Percentiles rank a stretch among this genome's conserved stretches.
These are phyloP conservation scores for Orycteropus afer DNA, from an alignment of 2,113 vertebrate genomes.

Conservation along the genomic window DNA sequence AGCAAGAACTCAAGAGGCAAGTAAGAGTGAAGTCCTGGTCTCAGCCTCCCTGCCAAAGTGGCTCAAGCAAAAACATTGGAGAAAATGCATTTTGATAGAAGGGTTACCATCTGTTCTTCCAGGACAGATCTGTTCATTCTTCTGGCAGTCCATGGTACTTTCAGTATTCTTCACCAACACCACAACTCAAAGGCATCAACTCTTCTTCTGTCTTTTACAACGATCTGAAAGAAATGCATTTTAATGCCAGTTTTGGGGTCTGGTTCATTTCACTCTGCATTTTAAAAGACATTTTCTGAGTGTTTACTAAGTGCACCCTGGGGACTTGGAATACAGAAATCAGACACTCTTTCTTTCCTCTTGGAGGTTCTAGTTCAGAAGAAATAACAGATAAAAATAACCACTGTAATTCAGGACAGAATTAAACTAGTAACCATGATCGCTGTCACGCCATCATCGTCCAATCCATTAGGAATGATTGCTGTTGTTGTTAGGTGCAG, in stretches of 20 bases:
- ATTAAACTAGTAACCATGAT: neutral
- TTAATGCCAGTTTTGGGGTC: neutral
- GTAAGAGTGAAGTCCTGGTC: neutral
- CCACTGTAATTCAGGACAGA: neutral
- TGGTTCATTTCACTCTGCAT: neutral
- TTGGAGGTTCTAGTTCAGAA: neutral
- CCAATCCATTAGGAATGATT: fast-evolving
- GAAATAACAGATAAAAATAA: neutral
- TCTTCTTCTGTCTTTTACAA: neutral
- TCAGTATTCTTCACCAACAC: too few relatives aligned
- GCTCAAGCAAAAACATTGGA: neutral
- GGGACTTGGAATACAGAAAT: neutral
- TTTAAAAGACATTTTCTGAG: neutral
- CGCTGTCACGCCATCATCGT: fast-evolving
- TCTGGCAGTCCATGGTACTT: too few relatives aligned
- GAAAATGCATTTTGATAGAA: neutral
- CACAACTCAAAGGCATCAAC: too few relatives aligned
- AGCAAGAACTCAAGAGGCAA: neutral
- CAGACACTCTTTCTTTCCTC: neutral
- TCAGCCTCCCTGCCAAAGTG: fast-evolving
- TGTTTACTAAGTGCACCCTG: too few relatives aligned
- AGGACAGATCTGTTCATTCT: too few relatives aligned
- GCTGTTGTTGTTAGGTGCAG: too few relatives aligned
- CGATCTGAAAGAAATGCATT: neutral
- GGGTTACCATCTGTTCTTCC: neutral